Evolutionary conservation across 2,888 invertebrate species (phyloP), one percentile per base, ranked within the genome.

Genomic region (Helobdella robusta): DNA sequence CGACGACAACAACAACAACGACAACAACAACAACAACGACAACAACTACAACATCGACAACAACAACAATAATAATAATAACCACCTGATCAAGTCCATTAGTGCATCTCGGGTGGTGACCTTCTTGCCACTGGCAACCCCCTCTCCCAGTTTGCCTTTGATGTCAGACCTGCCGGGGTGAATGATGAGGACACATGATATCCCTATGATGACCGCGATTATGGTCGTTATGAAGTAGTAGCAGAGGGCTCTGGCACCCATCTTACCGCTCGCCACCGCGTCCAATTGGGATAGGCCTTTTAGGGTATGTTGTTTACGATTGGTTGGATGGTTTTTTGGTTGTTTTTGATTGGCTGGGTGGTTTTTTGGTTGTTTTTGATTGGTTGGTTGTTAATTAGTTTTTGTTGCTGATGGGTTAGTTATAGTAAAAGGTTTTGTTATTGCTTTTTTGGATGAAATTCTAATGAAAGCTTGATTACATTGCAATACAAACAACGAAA

Each of bases 181-280:
- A 68, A 86, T 85, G 32, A 81, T 72, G 44, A 85, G 75, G 2
- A 86, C 86, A 72, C 85, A 80, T 56, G 83, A 77, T 70, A 86
- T 85, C 35, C 86, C 86, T 46, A 85, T 80, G 64, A 85, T 81
- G 44, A 85, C 85, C 25, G 86, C 86, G 56, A 85, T 73, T 60
- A 85, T 78, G 0, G 86, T 86, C 11, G 86, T 86, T n/a, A 79
- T 77, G 73, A 85, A 80, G 75, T 86, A 86, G 76, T 86, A 86
- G 46, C 82, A 72, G 68, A 86, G 76, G 11, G 86, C 85, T 40
- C 84, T 79, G 46, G 82, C 75, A 11, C 86, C 86, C 83, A 86
- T 85, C 72, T 83, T 82, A 28, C 86, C 85, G 35, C 84, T 84
- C 59, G 84, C 83, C 71, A 81, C 83, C 2, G 85, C 83, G 74